Conservation (phyloP, 2,797 vertebrate species). For the Valencia hispanica region DNA sequence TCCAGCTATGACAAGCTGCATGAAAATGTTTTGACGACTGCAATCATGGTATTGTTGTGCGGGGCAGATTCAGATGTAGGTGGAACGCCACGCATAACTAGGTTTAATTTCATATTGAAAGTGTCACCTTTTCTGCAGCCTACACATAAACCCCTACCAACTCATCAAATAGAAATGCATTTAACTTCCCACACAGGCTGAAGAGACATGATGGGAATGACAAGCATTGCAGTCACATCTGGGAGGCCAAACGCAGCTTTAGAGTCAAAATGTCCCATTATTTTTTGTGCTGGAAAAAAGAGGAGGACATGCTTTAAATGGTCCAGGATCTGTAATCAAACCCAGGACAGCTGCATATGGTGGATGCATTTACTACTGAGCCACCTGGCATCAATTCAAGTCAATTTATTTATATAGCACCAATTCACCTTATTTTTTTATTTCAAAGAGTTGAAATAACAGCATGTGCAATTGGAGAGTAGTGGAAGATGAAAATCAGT, state of each 20-base stretch:
- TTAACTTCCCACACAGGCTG: constrained; percentile 22
- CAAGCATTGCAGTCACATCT: constrained; percentile 12
- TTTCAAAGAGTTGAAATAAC: too few species aligned
- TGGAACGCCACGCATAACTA: constrained; percentile 4
- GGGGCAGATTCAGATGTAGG: constrained; percentile 3
- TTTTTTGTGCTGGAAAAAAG: not conserved
- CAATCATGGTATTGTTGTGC: constrained; percentile 6
- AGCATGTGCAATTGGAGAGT: too few species aligned
- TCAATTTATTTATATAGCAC: too few species aligned
- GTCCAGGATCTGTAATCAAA: too few species aligned
- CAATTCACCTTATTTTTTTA: too few species aligned
- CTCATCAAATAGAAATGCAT: constrained; percentile 3
- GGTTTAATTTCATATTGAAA: constrained; percentile 12
- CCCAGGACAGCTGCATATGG: too few species aligned
- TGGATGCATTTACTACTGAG: too few species aligned
- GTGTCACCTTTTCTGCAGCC: constrained; percentile 18
- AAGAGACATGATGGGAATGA: constrained; percentile 18
- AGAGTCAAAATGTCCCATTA: not conserved
- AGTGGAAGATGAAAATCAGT: too few species aligned
- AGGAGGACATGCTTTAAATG: too few species aligned
- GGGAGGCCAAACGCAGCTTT: constrained; percentile 11
- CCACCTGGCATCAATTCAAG: too few species aligned
- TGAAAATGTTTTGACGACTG: constrained; percentile 17
- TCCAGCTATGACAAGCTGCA: constrained; percentile 4
- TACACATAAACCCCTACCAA: constrained; percentile 4